Evolutionary conservation across 2,797 vertebrate genomes (phyloP).

Genomic region (Hirundo rustica): DNA sequence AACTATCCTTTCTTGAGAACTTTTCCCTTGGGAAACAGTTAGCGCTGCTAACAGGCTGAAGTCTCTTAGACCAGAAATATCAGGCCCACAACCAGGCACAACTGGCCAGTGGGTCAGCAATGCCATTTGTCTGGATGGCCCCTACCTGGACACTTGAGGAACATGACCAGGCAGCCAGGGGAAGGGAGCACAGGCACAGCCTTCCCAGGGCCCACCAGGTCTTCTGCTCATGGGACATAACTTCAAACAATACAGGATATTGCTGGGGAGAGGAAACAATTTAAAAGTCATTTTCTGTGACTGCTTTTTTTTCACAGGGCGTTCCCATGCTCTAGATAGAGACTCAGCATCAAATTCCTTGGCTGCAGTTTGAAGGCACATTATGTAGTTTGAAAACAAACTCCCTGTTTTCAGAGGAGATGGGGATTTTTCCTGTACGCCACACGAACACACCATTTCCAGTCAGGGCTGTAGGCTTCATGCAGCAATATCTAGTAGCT

Average conservation of each 20-base stretch:
- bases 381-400: background rate
- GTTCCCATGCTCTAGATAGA: background rate
- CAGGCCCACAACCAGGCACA: background rate
- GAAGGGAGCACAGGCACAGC: background rate
- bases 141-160: background rate
- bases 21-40: too few species aligned
- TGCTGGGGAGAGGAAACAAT: background rate
- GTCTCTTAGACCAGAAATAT: too few species aligned
- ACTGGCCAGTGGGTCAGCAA: background rate
- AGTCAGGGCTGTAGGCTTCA: background rate
- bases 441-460: background rate
- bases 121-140: accelerated
- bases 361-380: background rate
- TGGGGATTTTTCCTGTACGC: background rate
- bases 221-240: background rate
- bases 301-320: background rate
- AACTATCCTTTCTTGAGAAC: too few species aligned
- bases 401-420: background rate
- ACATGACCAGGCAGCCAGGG: background rate
- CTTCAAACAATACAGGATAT: background rate
- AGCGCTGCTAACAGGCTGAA: too few species aligned
- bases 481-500: background rate
- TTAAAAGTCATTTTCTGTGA: background rate
- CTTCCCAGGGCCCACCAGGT: background rate
- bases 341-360: background rate